phyloP scores from a whole-genome alignment of 2,888 invertebrate species.

The Pomacea canaliculata region DNA sequence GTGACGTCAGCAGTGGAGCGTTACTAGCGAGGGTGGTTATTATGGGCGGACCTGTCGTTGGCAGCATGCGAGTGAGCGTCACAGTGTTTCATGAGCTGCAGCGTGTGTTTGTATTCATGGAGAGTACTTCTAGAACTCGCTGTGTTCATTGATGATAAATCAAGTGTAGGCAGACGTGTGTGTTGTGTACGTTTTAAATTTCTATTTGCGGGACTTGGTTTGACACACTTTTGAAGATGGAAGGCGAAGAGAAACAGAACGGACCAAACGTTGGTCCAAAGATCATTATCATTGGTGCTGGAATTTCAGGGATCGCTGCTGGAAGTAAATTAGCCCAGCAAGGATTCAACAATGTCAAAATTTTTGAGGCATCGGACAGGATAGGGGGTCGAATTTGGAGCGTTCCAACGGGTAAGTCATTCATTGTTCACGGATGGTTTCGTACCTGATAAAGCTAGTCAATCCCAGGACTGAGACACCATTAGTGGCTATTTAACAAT shows the following conservation, averaged over 20 bases:
- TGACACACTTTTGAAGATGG: conserved; percentile 31
- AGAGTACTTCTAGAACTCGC: not conserved
- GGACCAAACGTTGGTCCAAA: conserved; percentile 44
- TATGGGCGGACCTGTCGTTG: not conserved
- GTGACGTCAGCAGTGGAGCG: conserved; percentile 15
- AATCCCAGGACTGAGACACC: no score
- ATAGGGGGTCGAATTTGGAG: conserved; percentile 68
- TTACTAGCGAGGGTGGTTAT: not conserved
- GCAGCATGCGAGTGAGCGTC: not conserved
- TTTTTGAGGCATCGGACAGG: conserved; percentile 65
- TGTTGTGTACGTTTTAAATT: not conserved
- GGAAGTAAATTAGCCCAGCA: conserved; percentile 56
- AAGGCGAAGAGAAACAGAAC: conserved; percentile 36
- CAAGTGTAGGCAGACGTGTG: not conserved
- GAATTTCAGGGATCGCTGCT: conserved; percentile 66
- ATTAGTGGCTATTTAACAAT: no score
- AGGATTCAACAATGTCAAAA: conserved; percentile 63
- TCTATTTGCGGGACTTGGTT: not conserved
- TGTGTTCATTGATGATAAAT: not conserved
- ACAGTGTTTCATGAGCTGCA: not conserved
- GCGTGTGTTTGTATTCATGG: not conserved
- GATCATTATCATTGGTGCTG: conserved; percentile 66
- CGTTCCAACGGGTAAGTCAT: conserved; percentile 58
- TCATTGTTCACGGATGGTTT: no score
- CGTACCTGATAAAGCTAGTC: not conserved